Percentiles rank a stretch among this genome's conserved stretches.
Evolutionary conservation across 2,113 vertebrate species (phyloP).

Genomic region (Gadus macrocephalus): DNA sequence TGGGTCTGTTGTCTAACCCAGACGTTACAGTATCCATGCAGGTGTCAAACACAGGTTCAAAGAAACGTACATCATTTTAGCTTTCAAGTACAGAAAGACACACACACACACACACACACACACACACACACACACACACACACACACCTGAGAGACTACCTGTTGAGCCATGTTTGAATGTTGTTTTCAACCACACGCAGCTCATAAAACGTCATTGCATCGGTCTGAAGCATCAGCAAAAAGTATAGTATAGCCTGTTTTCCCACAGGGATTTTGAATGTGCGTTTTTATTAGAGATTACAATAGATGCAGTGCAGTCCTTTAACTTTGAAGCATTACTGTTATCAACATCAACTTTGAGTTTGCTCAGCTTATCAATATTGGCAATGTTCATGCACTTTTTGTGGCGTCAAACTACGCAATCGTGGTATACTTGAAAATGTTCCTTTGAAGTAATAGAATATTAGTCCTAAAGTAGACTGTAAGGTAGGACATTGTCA

Average conservation of each 20-base stretch:
- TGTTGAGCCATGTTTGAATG: conserved; percentile 43
- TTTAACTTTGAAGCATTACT: background rate
- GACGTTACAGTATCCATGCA: too few species aligned
- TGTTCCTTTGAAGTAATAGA: too few species aligned
- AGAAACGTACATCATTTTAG: too few species aligned
- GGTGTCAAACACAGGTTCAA: too few species aligned
- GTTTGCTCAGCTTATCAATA: conserved; percentile 37
- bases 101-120: too few species aligned
- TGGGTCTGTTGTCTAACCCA: too few species aligned
- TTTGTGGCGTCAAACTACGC: background rate
- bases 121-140: too few species aligned
- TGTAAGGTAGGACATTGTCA: too few species aligned
- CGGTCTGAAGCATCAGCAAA: too few species aligned
- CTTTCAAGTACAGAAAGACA: too few species aligned
- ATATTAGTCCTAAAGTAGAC: too few species aligned
- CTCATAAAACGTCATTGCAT: conserved; percentile 6
- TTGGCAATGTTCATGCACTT: background rate
- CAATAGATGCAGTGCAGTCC: background rate
- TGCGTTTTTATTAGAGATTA: background rate
- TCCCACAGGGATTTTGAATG: conserved; percentile 13
- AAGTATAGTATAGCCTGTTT: conserved; percentile 36
- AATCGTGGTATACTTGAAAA: too few species aligned
- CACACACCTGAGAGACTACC: conserved; percentile 5
- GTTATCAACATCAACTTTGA: conserved; percentile 1
- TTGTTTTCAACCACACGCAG: conserved; percentile 20